phyloP scores from a whole-genome alignment of 2,797 vertebrate genomes.

The Falco naumanni region DNA sequence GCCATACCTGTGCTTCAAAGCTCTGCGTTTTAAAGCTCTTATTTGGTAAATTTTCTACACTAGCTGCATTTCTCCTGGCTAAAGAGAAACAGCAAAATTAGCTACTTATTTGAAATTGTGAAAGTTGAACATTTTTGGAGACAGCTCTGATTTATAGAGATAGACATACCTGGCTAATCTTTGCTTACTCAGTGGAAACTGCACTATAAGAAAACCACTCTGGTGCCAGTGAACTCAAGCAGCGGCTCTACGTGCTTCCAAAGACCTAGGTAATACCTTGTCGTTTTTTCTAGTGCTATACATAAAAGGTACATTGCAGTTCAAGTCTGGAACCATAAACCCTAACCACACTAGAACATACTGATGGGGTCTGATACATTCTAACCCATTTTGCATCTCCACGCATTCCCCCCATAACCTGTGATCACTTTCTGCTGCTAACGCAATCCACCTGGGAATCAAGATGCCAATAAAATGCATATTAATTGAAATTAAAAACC shows the following conservation, averaged over 20 bases:
- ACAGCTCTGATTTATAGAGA: neutral
- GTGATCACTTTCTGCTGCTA: neutral
- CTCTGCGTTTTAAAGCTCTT: neutral
- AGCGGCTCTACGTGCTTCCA: neutral
- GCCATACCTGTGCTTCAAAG: neutral
- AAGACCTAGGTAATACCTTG: neutral
- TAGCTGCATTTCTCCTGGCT: neutral
- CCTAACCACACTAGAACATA: neutral
- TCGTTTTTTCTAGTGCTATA: rapidly evolving
- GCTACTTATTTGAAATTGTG: neutral
- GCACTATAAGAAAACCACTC: neutral
- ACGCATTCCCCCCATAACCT: neutral
- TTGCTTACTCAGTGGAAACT: neutral
- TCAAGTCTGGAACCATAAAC: neutral
- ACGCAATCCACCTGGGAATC: neutral
- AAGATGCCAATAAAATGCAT: neutral
- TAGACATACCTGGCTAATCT: neutral
- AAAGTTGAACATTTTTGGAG: neutral
- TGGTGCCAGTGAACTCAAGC: neutral
- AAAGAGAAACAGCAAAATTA: neutral
- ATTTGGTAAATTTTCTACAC: neutral
- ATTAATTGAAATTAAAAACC: neutral
- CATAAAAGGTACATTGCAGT: neutral
- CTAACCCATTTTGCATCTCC: neutral
- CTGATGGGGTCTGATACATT: neutral